These are phyloP conservation scores for Phalacrocorax pelagicus DNA, from an alignment of 2,113 vertebrate genomes.

Conservation along the genomic window DNA sequence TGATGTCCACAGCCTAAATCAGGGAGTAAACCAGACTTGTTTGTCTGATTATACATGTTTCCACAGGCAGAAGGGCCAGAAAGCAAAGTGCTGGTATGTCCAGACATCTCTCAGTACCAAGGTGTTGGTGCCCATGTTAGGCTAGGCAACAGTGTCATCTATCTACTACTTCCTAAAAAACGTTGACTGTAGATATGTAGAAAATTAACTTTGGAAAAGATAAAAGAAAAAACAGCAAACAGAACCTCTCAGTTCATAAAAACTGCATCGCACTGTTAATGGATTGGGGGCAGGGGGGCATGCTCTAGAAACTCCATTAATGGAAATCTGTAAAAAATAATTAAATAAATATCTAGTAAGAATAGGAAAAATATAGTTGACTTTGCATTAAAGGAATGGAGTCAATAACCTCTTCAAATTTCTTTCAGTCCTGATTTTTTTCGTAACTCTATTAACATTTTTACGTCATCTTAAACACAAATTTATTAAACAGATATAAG, in stretches of 20 bases:
- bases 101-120: not conserved
- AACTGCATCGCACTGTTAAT: not conserved
- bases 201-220: not conserved
- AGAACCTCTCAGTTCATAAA: not conserved
- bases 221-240: not conserved
- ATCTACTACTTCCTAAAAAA: not conserved
- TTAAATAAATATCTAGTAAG: not conserved
- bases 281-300: rapidly evolving
- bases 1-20: not conserved
- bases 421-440: not conserved
- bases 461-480: not conserved
- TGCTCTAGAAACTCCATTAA: not conserved
- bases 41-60: not conserved
- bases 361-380: not conserved
- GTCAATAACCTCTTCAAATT: not conserved
- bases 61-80: not conserved
- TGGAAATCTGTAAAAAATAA: not conserved
- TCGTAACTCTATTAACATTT: not conserved
- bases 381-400: not conserved
- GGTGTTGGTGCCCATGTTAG: not conserved
- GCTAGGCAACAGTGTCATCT: not conserved
- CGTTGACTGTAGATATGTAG: not conserved
- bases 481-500: not conserved
- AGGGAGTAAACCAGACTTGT: not conserved
- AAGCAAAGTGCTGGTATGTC: not conserved